Percentiles rank a stretch among this genome's conserved stretches.
These are phyloP conservation scores for Sinocyclocheilus anophthalmus DNA, from an alignment of 2,113 vertebrate genomes.

Conservation along the genomic window DNA sequence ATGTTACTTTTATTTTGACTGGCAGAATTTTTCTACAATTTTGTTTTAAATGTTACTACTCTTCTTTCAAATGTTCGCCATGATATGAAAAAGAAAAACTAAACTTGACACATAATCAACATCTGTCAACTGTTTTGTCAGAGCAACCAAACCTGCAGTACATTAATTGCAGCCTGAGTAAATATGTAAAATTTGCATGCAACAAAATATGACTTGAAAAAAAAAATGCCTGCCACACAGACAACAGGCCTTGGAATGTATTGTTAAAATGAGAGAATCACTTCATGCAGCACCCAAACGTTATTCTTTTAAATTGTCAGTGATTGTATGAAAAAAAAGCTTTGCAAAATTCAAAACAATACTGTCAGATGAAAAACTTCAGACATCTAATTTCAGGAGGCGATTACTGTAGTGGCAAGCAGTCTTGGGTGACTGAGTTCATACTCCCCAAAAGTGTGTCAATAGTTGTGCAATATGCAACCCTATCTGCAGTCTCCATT, in stretches of 20 bases:
- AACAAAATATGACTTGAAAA: background rate
- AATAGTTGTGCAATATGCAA: constrained; percentile 61
- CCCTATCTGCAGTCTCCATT: constrained; percentile 55
- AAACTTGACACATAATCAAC: background rate
- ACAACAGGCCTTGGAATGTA: background rate
- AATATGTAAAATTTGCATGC: background rate
- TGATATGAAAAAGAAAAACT: background rate
- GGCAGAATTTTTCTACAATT: too few species aligned
- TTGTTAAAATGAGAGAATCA: too few species aligned
- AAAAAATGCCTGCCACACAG: background rate
- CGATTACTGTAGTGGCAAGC: background rate
- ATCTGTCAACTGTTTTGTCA: background rate
- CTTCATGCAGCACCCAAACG: too few species aligned
- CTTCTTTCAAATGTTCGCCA: background rate
- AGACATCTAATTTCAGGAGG: background rate
- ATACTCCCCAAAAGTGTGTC: constrained; percentile 50
- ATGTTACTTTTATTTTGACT: background rate
- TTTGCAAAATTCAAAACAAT: too few species aligned
- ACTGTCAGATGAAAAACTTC: too few species aligned
- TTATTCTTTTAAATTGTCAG: background rate
- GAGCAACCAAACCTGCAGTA: background rate
- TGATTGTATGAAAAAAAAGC: background rate
- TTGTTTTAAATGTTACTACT: background rate
- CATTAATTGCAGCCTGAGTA: background rate
- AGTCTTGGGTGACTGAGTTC: constrained; percentile 26